Base-by-base conservation (phyloP, 2,797 vertebrate species). In the Loriculus beryllinus region DNA sequence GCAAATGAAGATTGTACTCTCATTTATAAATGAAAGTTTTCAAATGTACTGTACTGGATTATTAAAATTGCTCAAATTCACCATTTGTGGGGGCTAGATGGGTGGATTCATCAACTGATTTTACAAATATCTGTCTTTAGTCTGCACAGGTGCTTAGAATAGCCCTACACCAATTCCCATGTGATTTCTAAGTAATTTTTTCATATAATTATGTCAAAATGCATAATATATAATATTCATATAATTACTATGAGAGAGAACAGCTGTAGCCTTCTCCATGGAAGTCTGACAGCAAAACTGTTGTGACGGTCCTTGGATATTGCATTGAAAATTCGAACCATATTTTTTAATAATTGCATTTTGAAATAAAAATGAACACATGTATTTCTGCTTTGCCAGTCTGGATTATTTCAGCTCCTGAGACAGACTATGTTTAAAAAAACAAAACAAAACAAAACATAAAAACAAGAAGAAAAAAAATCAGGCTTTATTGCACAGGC, bases 151-250 rank as follows among this genome's bases (percentile, higher is more conserved):
- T 94, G 17, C 19, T 89, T 84, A 71, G 33, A 88, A 22, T 71
- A 85, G 3, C 7, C 7, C 83, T 82, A 57, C 23, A 79, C 7
- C 7, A 76, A 51, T 43, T 92, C 43, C 56, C 67, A 1, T 75
- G 48, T 86, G 65, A 74, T 57, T 90, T 87, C n/a, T 83, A 39
- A 77, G 65, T 75, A 43, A 78, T 10, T 71, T 90, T 85, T 88
- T 81, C 48, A 82, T 59, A 51, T 60, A 81, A 68, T 68, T 84
- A 62, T 71, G 19, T 78, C 52, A 59, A 95, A 88, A 90, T 71
- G 35, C 19, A 49, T 49, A 68, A 49, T 62, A 86, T 68, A 12
- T 69, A 84, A 72, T 79, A 93, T 75, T 90, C 12, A 29, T 80
- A 67, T 40, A 62, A 63, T 86, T 64, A 56, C 13, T 68, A n/a